Conservation (phyloP, 2,888 invertebrate species). For the Drosophila multiciliata region DNA sequence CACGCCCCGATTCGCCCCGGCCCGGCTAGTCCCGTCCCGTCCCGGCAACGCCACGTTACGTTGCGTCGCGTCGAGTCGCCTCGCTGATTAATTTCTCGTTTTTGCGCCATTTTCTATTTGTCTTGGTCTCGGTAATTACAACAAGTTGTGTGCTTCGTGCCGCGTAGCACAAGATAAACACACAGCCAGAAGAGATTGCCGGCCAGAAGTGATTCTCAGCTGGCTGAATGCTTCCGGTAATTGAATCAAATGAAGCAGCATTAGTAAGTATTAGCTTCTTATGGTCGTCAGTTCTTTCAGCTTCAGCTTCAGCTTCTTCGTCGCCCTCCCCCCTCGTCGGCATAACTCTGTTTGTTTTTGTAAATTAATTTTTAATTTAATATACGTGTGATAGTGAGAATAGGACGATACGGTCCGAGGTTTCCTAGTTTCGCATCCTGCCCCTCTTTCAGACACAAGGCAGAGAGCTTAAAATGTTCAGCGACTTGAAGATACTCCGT, state of each 20-base stretch:
- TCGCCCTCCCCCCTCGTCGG: constrained; percentile 1
- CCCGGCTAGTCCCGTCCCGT: not conserved
- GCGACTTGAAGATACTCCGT: not conserved
- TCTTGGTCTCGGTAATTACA: constrained; percentile 82
- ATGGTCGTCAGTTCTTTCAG: constrained; percentile 47
- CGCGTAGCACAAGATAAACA: constrained; percentile 72
- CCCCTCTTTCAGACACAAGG: constrained; percentile 25
- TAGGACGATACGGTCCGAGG: constrained; percentile 6
- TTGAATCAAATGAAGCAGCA: constrained; percentile 80
- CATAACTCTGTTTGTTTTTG: constrained; percentile 76
- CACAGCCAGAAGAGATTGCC: constrained; percentile 40
- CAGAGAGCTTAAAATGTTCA: constrained; percentile 12
- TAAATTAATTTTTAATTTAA: constrained; percentile 80
- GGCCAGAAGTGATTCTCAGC: constrained; percentile 50
- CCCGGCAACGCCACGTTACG: not conserved
- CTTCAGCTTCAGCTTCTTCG: constrained; percentile 16
- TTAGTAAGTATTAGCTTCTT: constrained; percentile 81
- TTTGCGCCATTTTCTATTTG: constrained; percentile 83
- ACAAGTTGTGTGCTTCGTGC: constrained; percentile 63
- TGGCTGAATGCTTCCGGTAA: constrained; percentile 74
- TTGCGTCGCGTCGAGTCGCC: constrained; percentile 8
- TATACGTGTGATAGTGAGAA: constrained; percentile 58
- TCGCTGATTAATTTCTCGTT: constrained; percentile 82
- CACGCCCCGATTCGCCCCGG: not conserved
- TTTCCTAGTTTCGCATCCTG: constrained; percentile 31